Base-by-base conservation (phyloP, 1,140 invertebrate species). In the Micrasema minimum region DNA sequence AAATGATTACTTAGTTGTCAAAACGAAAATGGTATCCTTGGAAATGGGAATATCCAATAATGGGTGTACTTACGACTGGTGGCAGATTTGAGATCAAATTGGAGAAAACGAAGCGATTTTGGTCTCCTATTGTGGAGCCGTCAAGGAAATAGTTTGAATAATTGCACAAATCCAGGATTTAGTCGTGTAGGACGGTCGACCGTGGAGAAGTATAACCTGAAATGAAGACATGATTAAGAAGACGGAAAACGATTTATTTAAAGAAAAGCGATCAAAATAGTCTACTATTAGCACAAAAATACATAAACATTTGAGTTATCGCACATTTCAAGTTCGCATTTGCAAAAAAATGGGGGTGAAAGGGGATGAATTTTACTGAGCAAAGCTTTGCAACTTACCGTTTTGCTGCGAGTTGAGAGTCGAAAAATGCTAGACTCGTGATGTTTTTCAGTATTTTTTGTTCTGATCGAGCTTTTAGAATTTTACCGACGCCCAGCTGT, bases 41-140 rank as follows among this genome's bases (percentile, higher is more conserved):
- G 38, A n/a, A 59, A 59, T 22, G 9, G 35, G 20, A 41, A 50
- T n/a, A 50, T 45, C 64, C 31, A n/a, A n/a, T n/a, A n/a, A n/a
- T 46, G 38, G 12, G 48, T 23, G 16, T 70, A 84, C 83, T 81
- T 79, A 84, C 83, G 70, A 84, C 82, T 74, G 82, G 81, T 81
- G 83, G 83, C 75, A 84, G 83, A 81, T 82, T 84, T 77, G 82
- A 80, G 80, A 84, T 82, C 75, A 84, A 83, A 80, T 82, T 84
- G 71, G 81, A 81, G 77, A 84, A 84, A 80, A 81, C 83, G 77
- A 84, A 84, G 65, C 81, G 81, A 75, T 83, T 83, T 79, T 82
- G 82, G 83, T 83, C 82, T 82, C 82, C 83, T 83, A 84, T 84
- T 82, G 83, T 83, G 82, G 80, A 79, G 82, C 80, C 75, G 78